phyloP scores from a whole-genome alignment of 2,113 vertebrate genomes.

The Scytalopus superciliaris region DNA sequence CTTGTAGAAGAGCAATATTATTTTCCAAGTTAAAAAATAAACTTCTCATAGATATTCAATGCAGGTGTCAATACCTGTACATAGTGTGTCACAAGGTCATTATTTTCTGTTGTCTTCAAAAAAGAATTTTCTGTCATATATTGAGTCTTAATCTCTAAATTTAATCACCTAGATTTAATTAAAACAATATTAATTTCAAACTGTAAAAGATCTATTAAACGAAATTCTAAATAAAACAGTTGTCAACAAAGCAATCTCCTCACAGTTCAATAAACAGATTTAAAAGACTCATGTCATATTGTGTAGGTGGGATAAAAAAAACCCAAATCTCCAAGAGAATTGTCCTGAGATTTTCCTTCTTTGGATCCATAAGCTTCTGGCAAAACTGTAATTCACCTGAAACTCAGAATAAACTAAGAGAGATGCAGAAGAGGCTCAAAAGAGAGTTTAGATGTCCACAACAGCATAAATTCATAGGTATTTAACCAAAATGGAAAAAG shows the following conservation, averaged over 20 bases:
- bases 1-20: neutral
- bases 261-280: neutral
- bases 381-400: neutral
- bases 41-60: neutral
- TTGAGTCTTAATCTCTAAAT: neutral
- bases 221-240: neutral
- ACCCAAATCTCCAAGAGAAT: neutral
- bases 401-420: neutral
- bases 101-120: neutral
- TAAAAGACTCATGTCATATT: neutral
- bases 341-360: neutral
- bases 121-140: neutral
- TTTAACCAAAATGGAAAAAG: neutral
- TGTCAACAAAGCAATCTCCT: neutral
- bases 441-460: neutral
- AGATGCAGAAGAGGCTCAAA: neutral
- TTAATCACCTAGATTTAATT: neutral
- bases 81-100: neutral
- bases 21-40: neutral
- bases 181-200: neutral
- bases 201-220: neutral
- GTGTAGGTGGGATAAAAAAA: neutral
- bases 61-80: neutral
- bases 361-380: neutral
- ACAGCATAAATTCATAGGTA: neutral